These are phyloP conservation scores for Leptopilina drosophilae DNA, from an alignment of 2,888 invertebrate genomes.

Conservation along the genomic window DNA sequence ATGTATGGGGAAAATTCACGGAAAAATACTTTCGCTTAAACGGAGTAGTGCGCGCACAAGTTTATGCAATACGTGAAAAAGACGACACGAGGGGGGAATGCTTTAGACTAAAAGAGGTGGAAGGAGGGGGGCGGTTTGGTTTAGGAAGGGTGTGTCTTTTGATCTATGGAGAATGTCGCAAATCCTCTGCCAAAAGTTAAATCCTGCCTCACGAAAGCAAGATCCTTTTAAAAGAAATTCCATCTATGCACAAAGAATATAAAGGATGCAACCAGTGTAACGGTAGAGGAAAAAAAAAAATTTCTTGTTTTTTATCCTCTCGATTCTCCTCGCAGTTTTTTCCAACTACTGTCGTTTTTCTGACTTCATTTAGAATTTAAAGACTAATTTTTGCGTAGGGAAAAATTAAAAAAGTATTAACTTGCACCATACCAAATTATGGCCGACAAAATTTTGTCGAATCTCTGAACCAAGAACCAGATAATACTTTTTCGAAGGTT, in stretches of 20 bases:
- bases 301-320: no score
- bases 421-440: no score
- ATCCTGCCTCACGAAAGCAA: slow-evolving; percentile 5
- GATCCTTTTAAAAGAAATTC: not conserved
- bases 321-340: no score
- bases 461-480: no score
- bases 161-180: slow-evolving; percentile 49
- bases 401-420: no score
- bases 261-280: not conserved
- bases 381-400: no score
- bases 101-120: slow-evolving; percentile 46
- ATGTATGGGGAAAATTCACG: slow-evolving; percentile 50
- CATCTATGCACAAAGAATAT: not conserved
- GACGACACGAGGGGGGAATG: not conserved
- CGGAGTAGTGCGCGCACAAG: slow-evolving; percentile 13
- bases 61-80: slow-evolving; percentile 29
- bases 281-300: no score
- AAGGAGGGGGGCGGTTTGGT: no score
- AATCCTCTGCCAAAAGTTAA: slow-evolving; percentile 44
- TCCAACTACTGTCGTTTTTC: no score
- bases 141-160: not conserved
- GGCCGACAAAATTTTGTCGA: no score
- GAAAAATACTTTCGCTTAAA: slow-evolving; percentile 44
- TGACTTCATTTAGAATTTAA: no score
- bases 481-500: no score